Conservation (phyloP, 2,113 vertebrate species). For the Ailuropoda melanoleuca region DNA sequence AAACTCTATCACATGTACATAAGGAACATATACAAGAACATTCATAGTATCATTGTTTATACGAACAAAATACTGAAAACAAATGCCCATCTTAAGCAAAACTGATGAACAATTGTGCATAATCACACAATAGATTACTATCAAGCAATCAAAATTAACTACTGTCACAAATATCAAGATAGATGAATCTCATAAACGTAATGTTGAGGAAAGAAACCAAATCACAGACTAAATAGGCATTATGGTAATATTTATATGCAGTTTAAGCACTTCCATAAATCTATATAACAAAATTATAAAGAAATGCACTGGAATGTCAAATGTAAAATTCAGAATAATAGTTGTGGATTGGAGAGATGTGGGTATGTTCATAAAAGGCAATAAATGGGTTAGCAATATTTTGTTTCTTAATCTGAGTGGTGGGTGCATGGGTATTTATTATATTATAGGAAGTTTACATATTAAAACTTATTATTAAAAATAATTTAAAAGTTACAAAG, state of each 20-base stretch:
- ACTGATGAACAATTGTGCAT: neutral
- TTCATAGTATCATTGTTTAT: neutral
- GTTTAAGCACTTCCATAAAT: neutral
- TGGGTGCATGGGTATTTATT: neutral
- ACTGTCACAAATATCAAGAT: neutral
- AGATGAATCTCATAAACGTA: neutral
- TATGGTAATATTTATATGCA: neutral
- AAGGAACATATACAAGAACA: neutral
- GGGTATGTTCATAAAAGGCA: neutral
- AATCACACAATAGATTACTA: neutral
- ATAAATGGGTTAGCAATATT: neutral
- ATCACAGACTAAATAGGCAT: neutral
- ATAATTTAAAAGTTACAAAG: neutral
- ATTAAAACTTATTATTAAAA: neutral
- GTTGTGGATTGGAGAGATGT: neutral
- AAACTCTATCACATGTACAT: neutral
- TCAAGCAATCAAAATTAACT: neutral
- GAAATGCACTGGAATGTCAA: neutral
- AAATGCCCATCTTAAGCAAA: neutral
- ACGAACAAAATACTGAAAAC: neutral
- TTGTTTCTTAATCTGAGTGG: neutral
- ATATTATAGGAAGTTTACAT: neutral
- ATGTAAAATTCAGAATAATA: conserved; percentile 9
- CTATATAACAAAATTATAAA: neutral
- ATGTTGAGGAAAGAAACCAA: neutral